Evolutionary conservation across 2,113 vertebrate genomes (phyloP).

Genomic region (Steatornis caripensis): DNA sequence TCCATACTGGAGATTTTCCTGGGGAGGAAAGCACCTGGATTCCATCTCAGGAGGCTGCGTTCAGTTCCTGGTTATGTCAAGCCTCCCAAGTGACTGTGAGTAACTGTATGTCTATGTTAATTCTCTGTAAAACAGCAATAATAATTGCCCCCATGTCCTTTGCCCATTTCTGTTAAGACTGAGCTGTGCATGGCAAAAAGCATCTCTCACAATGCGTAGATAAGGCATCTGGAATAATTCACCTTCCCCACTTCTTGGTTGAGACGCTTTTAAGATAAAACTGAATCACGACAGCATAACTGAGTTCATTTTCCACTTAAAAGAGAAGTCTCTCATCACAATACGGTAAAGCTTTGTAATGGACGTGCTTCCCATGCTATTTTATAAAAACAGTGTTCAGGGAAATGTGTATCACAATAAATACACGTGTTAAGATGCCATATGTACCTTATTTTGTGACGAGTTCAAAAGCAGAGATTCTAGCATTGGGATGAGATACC

Average conservation of each 20-base stretch:
- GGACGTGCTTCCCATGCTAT: background rate
- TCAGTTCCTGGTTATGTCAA: background rate
- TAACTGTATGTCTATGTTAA: background rate
- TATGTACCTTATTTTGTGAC: background rate
- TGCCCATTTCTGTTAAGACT: background rate
- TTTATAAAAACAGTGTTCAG: background rate
- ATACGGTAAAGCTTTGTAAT: background rate
- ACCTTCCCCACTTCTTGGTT: background rate
- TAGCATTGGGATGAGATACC: background rate
- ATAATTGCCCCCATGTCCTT: background rate
- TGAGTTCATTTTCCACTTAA: slow-evolving; percentile 17
- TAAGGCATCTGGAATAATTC: background rate
- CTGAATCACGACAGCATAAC: background rate
- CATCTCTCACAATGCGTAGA: background rate
- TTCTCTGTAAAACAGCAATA: background rate
- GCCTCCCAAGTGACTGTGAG: background rate
- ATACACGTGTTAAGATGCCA: background rate
- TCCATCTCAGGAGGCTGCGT: background rate
- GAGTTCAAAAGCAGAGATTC: background rate
- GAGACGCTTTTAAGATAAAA: slow-evolving; percentile 33
- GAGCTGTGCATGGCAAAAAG: background rate
- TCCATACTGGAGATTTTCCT: background rate
- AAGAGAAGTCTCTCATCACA: background rate
- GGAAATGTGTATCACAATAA: background rate
- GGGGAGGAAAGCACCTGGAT: background rate